Conservation (phyloP, 2,797 vertebrate genomes). For the Falco berigora region DNA sequence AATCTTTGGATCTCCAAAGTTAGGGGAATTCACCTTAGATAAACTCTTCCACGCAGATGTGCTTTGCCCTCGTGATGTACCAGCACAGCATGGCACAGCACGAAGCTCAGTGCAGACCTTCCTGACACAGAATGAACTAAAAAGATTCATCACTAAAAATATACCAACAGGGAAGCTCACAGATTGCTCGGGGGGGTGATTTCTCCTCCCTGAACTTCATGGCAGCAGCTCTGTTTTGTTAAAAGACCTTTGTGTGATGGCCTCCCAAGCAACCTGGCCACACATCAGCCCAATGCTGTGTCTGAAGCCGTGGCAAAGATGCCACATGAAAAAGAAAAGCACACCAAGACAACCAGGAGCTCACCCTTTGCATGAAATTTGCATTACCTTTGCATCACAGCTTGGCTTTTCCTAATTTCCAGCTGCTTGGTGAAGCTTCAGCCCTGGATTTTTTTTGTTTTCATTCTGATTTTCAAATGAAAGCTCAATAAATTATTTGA, state of each 20-base stretch:
- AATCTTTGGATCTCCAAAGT: not conserved
- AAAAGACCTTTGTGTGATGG: not conserved
- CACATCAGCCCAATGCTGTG: not conserved
- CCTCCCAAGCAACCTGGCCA: not conserved
- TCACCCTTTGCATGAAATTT: not conserved
- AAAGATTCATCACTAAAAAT: not conserved
- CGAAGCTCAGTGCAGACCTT: not conserved
- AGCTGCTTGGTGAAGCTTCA: not conserved
- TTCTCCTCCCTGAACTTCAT: not conserved
- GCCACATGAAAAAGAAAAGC: not conserved
- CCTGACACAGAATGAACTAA: not conserved
- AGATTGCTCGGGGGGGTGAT: not conserved
- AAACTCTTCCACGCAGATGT: rapidly evolving
- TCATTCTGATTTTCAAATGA: not conserved
- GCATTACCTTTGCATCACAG: not conserved
- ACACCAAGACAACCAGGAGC: not conserved
- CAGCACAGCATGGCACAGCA: rapidly evolving
- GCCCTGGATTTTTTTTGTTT: too few relatives aligned
- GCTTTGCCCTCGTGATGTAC: not conserved
- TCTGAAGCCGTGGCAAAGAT: not conserved
- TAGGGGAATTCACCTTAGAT: not conserved
- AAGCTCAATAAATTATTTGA: not conserved
- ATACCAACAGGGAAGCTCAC: not conserved
- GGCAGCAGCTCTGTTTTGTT: not conserved
- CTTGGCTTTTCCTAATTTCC: not conserved